Evolutionary conservation across 1,140 invertebrate species (phyloP), one percentile per base, ranked within the genome.

Genomic region (Drosophila bocqueti): DNA sequence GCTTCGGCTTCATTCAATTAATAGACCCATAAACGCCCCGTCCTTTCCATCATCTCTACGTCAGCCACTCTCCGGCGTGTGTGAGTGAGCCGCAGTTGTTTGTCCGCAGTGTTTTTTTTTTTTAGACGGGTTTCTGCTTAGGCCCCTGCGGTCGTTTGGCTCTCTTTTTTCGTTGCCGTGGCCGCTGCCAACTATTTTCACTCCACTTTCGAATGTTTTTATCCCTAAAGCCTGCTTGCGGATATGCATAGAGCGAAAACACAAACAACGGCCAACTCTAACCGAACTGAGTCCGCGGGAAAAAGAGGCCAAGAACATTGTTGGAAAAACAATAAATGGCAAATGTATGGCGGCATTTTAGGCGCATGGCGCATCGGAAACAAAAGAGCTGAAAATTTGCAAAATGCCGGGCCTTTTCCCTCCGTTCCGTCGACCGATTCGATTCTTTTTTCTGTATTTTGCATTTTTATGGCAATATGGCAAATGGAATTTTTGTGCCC

Each of bases 251-350:
- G 59, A 79, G 75, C 59, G 54, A 59, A 71, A 76, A 77, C 58
- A 76, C 75, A 79, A 62, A 79, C 59, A 80, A 45, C 72, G 55
- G 59, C 47, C 61, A 67, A 68, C 52, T 65, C 63, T 52, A 46
- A 40, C 43, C 73, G 50, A 76, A 40, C 50, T 24, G 45, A 42
- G 68, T 43, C 47, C 45, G 58, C 62, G 24, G 43, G 16, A 80
- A 83, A 71, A 59, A 76, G 54, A 40, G 64, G 64, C 49, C 58
- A 63, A 79, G 61, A 76, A 81, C 63, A 75, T 76, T 81, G 85
- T 90, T 81, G 85, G 64, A 85, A 90, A 89, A 89, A 89, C 85
- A 90, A 89, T 90, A 89, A 89, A 90, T 85, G 86, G 85, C 85
- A 81, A 89, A 89, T 90, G 82, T 89, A 90, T 90, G 69, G 86